Conservation (phyloP, 2,888 invertebrate species). For the Mechanitis mazaeus region DNA sequence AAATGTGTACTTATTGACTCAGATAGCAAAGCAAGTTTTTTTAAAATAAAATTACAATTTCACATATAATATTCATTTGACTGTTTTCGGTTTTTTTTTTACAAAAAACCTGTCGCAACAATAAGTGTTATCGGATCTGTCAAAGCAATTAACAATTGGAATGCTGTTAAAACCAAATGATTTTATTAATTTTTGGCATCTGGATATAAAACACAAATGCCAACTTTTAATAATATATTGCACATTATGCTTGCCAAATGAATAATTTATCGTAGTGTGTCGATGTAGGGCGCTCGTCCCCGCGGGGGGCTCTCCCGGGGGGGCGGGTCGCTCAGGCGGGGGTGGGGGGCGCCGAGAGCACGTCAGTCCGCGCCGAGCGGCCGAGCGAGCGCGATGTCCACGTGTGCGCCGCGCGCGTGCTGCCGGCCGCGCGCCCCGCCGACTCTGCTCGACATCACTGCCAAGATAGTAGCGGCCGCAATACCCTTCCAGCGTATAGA, state of each 20-base stretch:
- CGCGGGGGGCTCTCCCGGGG: conserved; percentile 40
- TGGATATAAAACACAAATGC: conserved; percentile 66
- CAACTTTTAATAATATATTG: conserved; percentile 76
- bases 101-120: conserved; percentile 2
- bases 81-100: too few relatives aligned
- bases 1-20: not conserved
- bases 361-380: conserved; percentile 73
- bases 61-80: too few relatives aligned
- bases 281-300: conserved; percentile 69
- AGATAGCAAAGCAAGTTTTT: not conserved
- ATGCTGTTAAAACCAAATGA: conserved; percentile 38
- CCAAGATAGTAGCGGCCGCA: conserved; percentile 88
- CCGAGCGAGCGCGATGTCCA: conserved; percentile 74
- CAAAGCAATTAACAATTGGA: conserved; percentile 17
- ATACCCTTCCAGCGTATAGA: conserved; percentile 92
- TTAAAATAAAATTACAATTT: not conserved
- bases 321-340: conserved; percentile 28
- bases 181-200: conserved; percentile 45
- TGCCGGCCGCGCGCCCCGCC: conserved; percentile 80
- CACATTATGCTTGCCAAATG: conserved; percentile 74
- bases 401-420: conserved; percentile 74
- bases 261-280: conserved; percentile 73
- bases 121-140: conserved; percentile 1
- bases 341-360: conserved; percentile 36
- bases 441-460: conserved; percentile 87